Conservation (phyloP, 2,888 invertebrate species). For the Coelinius sp. region DNA sequence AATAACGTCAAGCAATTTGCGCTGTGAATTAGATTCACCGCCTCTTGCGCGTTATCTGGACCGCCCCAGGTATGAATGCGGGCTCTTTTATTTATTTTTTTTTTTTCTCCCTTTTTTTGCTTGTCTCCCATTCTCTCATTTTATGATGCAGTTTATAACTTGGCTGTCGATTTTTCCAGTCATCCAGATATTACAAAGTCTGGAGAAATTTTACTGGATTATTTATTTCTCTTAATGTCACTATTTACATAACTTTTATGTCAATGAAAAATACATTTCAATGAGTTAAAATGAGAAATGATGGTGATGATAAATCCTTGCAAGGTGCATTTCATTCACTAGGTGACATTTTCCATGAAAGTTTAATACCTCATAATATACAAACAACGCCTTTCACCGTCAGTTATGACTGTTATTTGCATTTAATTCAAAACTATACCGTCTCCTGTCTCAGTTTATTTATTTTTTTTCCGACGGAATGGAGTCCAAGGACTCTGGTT, state of each 20-base stretch:
- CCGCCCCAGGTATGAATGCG: constrained; percentile 29
- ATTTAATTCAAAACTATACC: constrained; percentile 26
- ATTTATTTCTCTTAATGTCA: neutral
- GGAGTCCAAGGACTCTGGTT: constrained; percentile 53
- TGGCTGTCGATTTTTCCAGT: no score
- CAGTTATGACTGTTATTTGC: constrained; percentile 21
- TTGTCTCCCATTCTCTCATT: neutral
- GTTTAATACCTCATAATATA: neutral
- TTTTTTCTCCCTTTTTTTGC: neutral
- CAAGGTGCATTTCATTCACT: constrained; percentile 6
- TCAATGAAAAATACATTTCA: neutral
- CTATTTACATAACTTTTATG: neutral
- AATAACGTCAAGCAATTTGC: constrained; percentile 48
- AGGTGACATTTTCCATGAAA: constrained; percentile 23
- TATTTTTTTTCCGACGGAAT: constrained; percentile 52
- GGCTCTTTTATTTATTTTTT: neutral
- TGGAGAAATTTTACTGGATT: no score
- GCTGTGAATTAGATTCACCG: constrained; percentile 33
- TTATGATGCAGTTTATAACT: neutral
- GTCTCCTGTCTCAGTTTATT: constrained; percentile 41
- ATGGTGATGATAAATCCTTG: neutral
- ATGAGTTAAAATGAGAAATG: neutral
- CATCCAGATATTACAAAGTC: no score
- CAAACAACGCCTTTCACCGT: constrained; percentile 22
- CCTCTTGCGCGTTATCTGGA: constrained; percentile 36